Conservation (phyloP, 1,140 invertebrate genomes). For the Riptortus pedestris region DNA sequence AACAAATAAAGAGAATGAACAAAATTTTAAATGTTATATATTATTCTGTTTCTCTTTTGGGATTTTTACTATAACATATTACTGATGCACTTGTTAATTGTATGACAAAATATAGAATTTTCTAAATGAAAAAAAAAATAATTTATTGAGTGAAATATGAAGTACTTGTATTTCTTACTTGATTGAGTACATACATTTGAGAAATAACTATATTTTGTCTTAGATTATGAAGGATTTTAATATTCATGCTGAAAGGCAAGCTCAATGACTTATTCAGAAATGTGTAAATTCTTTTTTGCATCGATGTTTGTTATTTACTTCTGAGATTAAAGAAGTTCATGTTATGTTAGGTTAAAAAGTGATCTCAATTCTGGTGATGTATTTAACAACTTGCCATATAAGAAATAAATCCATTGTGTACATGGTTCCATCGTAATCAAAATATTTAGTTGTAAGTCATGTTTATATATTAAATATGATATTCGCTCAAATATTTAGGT, state of each 20-base stretch:
- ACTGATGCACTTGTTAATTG: background rate
- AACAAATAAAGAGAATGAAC: background rate
- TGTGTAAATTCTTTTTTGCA: too few relatives aligned
- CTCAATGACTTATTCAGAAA: too few relatives aligned
- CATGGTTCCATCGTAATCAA: constrained; percentile 27
- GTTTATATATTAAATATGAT: constrained; percentile 25
- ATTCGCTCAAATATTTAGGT: constrained; percentile 22
- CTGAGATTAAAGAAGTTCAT: background rate
- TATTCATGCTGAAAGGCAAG: too few relatives aligned
- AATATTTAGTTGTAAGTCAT: constrained; percentile 26
- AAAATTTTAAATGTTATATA: background rate
- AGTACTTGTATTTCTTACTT: too few relatives aligned
- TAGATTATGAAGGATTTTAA: too few relatives aligned
- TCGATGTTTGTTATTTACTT: background rate
- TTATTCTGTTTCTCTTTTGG: background rate
- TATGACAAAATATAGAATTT: background rate
- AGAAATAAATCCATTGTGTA: constrained; percentile 23
- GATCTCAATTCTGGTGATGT: constrained; percentile 28
- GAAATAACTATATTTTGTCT: too few relatives aligned
- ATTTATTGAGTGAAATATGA: too few relatives aligned
- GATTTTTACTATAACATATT: background rate
- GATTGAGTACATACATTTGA: too few relatives aligned
- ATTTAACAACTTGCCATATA: constrained; percentile 29
- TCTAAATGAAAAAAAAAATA: background rate
- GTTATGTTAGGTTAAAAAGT: constrained; percentile 16